Percentiles rank a stretch among this genome's conserved stretches.
Conservation (phyloP, 1,140 invertebrate genomes). For the Periplaneta americana region DNA sequence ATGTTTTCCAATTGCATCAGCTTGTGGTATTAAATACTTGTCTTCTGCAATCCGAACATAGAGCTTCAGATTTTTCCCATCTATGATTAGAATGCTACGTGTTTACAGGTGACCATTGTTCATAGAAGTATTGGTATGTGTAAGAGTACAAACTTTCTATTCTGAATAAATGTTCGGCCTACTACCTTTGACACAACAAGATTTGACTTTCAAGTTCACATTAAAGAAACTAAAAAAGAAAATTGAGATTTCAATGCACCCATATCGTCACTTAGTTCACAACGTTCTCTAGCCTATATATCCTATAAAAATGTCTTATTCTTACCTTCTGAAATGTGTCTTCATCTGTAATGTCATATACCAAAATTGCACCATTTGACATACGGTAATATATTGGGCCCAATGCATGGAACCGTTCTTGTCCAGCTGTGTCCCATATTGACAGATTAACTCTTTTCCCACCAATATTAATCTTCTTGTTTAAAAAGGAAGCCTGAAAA, state of each 20-base stretch:
- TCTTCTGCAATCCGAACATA: too few relatives aligned
- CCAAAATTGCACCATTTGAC: constrained; percentile 95
- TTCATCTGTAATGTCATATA: constrained; percentile 98
- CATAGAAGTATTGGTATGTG: too few relatives aligned
- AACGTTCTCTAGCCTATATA: background rate
- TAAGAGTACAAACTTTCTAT: too few relatives aligned
- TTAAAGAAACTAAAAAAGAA: background rate
- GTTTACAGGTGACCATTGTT: too few relatives aligned
- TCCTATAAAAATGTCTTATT: background rate
- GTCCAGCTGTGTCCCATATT: constrained; percentile 99
- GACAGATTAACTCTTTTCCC: constrained; percentile 85
- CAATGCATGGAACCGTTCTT: constrained; percentile 92
- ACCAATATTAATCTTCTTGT: constrained; percentile 90
- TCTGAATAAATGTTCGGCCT: too few relatives aligned
- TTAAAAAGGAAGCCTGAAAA: constrained; percentile 91
- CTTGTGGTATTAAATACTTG: too few relatives aligned
- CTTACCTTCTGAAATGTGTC: constrained; percentile 93
- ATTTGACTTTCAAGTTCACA: too few relatives aligned
- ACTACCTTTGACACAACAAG: too few relatives aligned
- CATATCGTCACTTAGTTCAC: background rate
- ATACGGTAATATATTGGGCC: constrained; percentile 97
- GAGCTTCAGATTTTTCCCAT: too few relatives aligned
- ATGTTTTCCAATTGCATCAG: too few relatives aligned
- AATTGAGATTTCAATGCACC: too few relatives aligned
- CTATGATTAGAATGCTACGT: too few relatives aligned